A percentile compares a stretch with the other conserved stretches of the same genome.
These are phyloP conservation scores for Macrosteles quadrilineatus DNA, from an alignment of 1,140 invertebrate species.

Conservation along the genomic window DNA sequence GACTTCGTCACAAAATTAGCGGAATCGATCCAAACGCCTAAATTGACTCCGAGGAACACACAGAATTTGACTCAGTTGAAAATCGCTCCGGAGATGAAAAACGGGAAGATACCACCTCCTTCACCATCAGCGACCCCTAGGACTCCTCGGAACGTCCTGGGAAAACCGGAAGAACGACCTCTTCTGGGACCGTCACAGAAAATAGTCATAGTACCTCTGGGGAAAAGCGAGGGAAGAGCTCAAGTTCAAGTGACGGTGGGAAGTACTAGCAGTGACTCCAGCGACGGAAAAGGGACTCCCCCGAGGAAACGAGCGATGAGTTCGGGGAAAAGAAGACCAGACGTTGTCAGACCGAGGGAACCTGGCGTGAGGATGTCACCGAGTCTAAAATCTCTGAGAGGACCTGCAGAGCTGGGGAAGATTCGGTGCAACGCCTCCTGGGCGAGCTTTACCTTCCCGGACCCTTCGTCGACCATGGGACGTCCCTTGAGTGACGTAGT, in stretches of 20 bases:
- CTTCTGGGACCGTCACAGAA: slow-evolving; percentile 26
- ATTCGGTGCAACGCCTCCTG: slow-evolving; percentile 18
- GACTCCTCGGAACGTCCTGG: background rate
- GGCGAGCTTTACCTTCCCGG: slow-evolving; percentile 13
- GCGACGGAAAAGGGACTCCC: slow-evolving; percentile 33
- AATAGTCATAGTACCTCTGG: slow-evolving; percentile 33
- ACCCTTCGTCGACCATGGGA: background rate
- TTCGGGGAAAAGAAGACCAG: background rate
- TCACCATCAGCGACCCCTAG: background rate
- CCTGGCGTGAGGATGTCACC: slow-evolving; percentile 16
- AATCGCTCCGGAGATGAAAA: slow-evolving; percentile 12
- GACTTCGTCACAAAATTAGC: slow-evolving; percentile 2
- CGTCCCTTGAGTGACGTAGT: slow-evolving; percentile 33
- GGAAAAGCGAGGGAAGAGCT: slow-evolving; percentile 21
- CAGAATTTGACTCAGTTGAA: slow-evolving; percentile 6
- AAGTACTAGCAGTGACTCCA: slow-evolving; percentile 33
- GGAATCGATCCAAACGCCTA: slow-evolving; percentile 11
- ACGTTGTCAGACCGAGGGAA: background rate
- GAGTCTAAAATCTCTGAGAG: slow-evolving; percentile 27
- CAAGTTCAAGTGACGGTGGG: slow-evolving; percentile 30
- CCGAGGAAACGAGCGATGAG: slow-evolving; percentile 24
- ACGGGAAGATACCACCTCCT: background rate
- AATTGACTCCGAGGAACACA: background rate
- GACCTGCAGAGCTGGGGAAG: background rate
- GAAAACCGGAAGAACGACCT: background rate